Conservation (phyloP, 2,888 invertebrate species). For the Neoascia interrupta region DNA sequence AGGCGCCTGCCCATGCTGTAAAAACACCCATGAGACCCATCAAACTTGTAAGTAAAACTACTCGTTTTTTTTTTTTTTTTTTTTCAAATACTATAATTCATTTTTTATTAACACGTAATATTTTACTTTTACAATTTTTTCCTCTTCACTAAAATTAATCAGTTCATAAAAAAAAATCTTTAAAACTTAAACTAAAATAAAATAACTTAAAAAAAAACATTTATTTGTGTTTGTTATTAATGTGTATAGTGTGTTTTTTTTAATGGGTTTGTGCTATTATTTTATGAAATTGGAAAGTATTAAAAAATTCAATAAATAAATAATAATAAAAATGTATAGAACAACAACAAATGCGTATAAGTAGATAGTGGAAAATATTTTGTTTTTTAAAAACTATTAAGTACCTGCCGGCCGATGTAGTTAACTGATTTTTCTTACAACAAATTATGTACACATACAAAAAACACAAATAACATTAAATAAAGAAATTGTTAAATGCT, state of each 20-base stretch:
- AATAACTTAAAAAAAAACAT: constrained; percentile 64
- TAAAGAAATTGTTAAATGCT: constrained; percentile 44
- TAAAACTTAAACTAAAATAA: constrained; percentile 33
- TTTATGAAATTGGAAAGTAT: constrained; percentile 58
- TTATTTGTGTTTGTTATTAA: constrained; percentile 46
- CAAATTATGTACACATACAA: background rate
- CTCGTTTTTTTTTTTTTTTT: no score
- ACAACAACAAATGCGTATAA: constrained; percentile 46
- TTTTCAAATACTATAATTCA: constrained; percentile 59
- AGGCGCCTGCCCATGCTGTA: background rate
- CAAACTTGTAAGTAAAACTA: no score
- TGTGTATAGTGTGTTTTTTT: constrained; percentile 21
- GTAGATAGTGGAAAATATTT: no score
- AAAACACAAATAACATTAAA: constrained; percentile 16
- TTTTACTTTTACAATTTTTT: constrained; percentile 29
- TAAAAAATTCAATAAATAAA: constrained; percentile 53
- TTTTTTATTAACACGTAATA: constrained; percentile 64
- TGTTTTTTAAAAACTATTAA: constrained; percentile 53
- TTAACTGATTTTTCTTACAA: constrained; percentile 41
- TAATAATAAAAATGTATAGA: constrained; percentile 31
- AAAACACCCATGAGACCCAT: no score
- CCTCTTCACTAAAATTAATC: constrained; percentile 57
- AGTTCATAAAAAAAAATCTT: constrained; percentile 62
- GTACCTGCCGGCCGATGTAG: constrained; percentile 56
- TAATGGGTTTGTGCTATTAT: constrained; percentile 49